Base-by-base conservation (phyloP, 2,113 vertebrate species). In the Sorex fumeus region DNA sequence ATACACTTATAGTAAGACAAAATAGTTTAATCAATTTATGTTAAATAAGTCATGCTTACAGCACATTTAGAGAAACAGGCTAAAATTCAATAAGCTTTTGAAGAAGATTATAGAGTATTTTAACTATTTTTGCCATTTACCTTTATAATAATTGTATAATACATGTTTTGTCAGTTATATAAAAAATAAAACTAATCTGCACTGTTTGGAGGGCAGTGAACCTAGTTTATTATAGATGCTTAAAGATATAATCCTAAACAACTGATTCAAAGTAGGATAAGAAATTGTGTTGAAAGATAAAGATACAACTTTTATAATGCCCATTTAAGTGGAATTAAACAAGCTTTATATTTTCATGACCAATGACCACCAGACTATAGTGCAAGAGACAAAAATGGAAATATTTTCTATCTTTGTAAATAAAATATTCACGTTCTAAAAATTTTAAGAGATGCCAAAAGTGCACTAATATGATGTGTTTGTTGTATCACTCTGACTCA, bases 111-210 rank as follows among this genome's bases (percentile, higher is more conserved):
- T 28, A 93, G 70, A 94, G 66, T 85, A 91, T 78, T 72, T 97
- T 96, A 96, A 87, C 95, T 97, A 96, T 95, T 96, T 97, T 91
- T 97, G 72, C 82, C 96, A 72, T 84, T 91, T 74, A 76, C 36
- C 81, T 92, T 91, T 87, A 95, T 90, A 88, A 40, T 50, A 85
- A 77, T 32, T 67, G 30, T 11, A 53, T 15, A 84, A 67, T 70
- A 18, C 75, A 15, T 76, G 15, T 10, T 27, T 81, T 34, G 32
- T 60, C 8, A 71, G 0, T 30, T 75, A 8, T 81, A 67, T 71
- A 67, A 71, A 28, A 47, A 23, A 27, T 82, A 80, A 76, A 94
- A 67, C 62, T 6, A 15, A 71, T 60, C 70, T 72, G 21, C 2
- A 11, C 21, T 72, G 2, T 50, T 11, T 40, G 8, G 1, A 25